These are phyloP conservation scores for Pogonognathellus flavescens DNA, from an alignment of 1,140 invertebrate species.

Conservation along the genomic window DNA sequence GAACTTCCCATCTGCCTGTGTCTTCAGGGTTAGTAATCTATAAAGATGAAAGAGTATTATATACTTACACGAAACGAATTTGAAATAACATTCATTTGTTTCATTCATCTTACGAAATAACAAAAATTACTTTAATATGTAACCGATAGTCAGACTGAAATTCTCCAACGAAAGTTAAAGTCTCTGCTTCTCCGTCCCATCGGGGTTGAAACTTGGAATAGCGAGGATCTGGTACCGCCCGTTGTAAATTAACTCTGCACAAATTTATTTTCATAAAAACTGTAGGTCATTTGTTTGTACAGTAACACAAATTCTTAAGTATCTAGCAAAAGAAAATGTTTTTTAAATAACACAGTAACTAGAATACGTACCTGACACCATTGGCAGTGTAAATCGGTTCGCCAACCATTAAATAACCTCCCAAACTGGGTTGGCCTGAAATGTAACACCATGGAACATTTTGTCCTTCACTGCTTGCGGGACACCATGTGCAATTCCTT, in stretches of 20 bases:
- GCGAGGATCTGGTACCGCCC: not conserved
- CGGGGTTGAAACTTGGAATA: not conserved
- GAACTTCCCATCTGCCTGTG: slow-evolving; percentile 61
- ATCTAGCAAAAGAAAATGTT: no score
- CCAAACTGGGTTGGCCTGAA: slow-evolving; percentile 73
- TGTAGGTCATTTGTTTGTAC: no score
- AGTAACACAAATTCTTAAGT: no score
- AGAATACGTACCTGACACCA: slow-evolving; percentile 59
- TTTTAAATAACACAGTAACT: no score
- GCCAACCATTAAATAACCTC: slow-evolving; percentile 69
- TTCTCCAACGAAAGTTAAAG: slow-evolving; percentile 44
- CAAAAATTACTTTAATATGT: slow-evolving; percentile 44
- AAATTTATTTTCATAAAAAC: no score
- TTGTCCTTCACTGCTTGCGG: slow-evolving; percentile 57
- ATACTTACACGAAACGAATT: no score
- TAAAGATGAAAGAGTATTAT: not conserved
- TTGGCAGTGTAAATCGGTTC: slow-evolving; percentile 50
- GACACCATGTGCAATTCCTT: slow-evolving; percentile 72
- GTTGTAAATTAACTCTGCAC: slow-evolving; percentile 48
- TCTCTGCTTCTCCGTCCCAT: slow-evolving; percentile 48
- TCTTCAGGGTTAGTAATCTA: slow-evolving; percentile 41
- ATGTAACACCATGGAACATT: slow-evolving; percentile 80
- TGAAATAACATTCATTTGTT: not conserved
- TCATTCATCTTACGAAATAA: not conserved
- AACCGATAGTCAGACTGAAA: slow-evolving; percentile 61